Evolutionary conservation across 2,888 invertebrate species (phyloP), one percentile per base, ranked within the genome.

Genomic region (Apamea monoglypha): DNA sequence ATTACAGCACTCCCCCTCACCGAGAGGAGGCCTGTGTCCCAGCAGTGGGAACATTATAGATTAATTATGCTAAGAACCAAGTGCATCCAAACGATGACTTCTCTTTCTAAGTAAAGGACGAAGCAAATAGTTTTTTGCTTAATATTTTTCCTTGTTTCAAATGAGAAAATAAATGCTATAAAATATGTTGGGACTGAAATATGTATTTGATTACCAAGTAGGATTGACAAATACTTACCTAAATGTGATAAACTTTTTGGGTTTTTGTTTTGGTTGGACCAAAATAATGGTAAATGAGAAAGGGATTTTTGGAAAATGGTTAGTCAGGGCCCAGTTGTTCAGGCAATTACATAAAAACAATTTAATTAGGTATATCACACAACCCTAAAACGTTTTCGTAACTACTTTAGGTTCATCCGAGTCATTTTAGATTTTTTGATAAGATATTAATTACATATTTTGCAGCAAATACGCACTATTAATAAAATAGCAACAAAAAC

Each of bases 191-290:
- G 29, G n/a, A 53, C 18, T 56, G 10, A 6, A 44, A 32, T 64
- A 56, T 50, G 50, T 18, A 50, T 64, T 79, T 79, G 53, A 32
- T 69, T 44, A 76, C 5, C 53, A 53, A 74, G 47, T 74, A 53
- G 47, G 66, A 25, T 64, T 44, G 29, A 18, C 25, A 76, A 76
- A 36, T 67, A 75, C 10, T 3, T 10, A 40, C 40, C 7, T 40
- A 10, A 29, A 32, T 44, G 8, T 44, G 50, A 50, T 16, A 10
- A 40, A 7, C 25, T n/a, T 32, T 10, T 2, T 18, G 40, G 18
- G 7, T 16, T 69, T 76, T 53, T 47, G 16, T 68, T 74, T 68
- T n/a, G n/a, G 53, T 36, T 12, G 18, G 6, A n/a, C 25, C 10
- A 36, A 53, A 12, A 7, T 36, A 18, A 53, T 50, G 8, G 32